A percentile compares a stretch with the other conserved stretches of the same genome.
phyloP scores from a whole-genome alignment of 2,888 invertebrate genomes.

The Eristalinus sepulchralis region DNA sequence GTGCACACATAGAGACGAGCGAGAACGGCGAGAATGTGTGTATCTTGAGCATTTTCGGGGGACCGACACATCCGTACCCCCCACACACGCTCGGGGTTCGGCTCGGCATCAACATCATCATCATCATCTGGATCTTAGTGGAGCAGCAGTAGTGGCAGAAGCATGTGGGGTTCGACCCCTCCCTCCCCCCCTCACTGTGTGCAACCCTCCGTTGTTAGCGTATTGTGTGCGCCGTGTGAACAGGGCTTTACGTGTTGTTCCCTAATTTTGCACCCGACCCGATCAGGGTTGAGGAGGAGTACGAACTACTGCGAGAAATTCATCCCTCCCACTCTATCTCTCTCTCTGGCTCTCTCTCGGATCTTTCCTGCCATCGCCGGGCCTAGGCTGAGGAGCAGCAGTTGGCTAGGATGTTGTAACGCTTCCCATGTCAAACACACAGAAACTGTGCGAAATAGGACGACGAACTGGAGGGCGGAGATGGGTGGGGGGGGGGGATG shows the following conservation, averaged over 20 bases:
- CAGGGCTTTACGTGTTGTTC: slow-evolving; percentile 65
- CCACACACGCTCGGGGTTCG: not conserved
- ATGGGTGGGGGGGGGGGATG: not conserved
- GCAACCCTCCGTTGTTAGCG: slow-evolving; percentile 17
- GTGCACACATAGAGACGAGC: not conserved
- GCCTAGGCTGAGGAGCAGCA: slow-evolving; percentile 13
- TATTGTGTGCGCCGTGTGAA: slow-evolving; percentile 58
- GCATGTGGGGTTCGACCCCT: slow-evolving; percentile 47
- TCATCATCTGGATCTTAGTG: slow-evolving; percentile 50
- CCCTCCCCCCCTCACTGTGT: not conserved
- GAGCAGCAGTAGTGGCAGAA: slow-evolving; percentile 42
- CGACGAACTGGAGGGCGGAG: no score
- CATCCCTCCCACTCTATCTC: not conserved
- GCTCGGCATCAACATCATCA: not conserved
- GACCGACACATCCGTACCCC: not conserved
- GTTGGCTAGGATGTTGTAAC: slow-evolving; percentile 24
- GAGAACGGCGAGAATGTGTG: not conserved
- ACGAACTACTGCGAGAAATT: slow-evolving; percentile 56
- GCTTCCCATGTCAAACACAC: slow-evolving; percentile 20
- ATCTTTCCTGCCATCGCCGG: not conserved
- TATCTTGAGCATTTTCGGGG: not conserved
- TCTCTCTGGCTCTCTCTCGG: not conserved
- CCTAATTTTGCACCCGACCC: slow-evolving; percentile 47
- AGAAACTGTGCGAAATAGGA: slow-evolving; percentile 16
- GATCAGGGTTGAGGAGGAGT: not conserved